Conservation (phyloP, 2,888 invertebrate species). For the Agrochola lychnidis region DNA sequence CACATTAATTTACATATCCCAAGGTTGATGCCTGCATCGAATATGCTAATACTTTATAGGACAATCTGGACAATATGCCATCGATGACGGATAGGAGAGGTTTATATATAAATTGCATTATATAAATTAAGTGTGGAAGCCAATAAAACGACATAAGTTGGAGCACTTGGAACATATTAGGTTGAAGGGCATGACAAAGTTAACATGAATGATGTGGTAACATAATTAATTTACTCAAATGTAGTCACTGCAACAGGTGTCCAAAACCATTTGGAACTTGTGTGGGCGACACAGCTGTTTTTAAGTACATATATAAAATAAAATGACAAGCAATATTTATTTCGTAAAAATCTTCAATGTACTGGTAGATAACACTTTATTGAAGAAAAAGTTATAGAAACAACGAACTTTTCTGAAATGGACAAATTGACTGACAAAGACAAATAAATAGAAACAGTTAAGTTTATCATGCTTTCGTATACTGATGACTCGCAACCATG, state of each 20-base stretch:
- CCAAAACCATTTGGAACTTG: constrained; percentile 57
- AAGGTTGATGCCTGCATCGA: constrained; percentile 44
- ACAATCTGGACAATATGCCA: constrained; percentile 27
- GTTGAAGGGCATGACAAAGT: constrained; percentile 44
- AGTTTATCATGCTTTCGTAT: constrained; percentile 64
- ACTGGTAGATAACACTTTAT: background rate
- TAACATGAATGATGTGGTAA: constrained; percentile 51
- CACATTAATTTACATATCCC: constrained; percentile 45
- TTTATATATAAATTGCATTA: constrained; percentile 7
- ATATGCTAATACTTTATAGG: constrained; percentile 24
- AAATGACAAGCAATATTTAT: constrained; percentile 31
- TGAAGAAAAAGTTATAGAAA: constrained; percentile 15
- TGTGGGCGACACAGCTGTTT: constrained; percentile 66
- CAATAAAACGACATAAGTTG: constrained; percentile 1
- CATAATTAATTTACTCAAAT: constrained; percentile 55
- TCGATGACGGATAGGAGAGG: constrained; percentile 11
- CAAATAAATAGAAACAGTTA: constrained; percentile 68
- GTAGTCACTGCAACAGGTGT: constrained; percentile 69
- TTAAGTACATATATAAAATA: constrained; percentile 24
- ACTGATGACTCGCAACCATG: constrained; percentile 71
- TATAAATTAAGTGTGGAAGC: background rate
- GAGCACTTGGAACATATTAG: constrained; percentile 1
- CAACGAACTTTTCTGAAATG: constrained; percentile 48
- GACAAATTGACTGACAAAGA: constrained; percentile 63
- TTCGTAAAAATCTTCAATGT: constrained; percentile 13